Conservation (phyloP, 2,797 vertebrate species). For the Adelosebastes latens region DNA sequence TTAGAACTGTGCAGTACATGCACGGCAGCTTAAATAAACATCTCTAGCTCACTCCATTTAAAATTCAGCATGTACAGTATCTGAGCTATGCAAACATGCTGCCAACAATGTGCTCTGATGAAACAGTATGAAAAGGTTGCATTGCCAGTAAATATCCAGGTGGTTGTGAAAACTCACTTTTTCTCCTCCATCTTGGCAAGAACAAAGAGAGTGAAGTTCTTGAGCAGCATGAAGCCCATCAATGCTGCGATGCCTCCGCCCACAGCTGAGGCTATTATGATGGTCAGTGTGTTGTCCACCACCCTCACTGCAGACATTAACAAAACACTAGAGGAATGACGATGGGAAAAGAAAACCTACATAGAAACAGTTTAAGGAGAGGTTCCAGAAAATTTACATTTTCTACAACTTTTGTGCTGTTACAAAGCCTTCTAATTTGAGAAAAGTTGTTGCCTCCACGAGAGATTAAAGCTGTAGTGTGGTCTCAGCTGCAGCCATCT, state of each 20-base stretch:
- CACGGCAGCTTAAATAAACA: not conserved
- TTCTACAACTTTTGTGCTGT: not conserved
- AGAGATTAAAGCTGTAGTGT: not conserved
- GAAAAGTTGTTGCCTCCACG: not conserved
- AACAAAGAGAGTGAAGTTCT: slow-evolving; percentile 91
- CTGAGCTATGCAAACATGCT: not conserved
- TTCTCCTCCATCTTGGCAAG: slow-evolving; percentile 91
- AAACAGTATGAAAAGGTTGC: slow-evolving; percentile 26
- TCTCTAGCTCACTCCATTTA: not conserved
- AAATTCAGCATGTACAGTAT: slow-evolving; percentile 4
- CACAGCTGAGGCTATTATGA: slow-evolving; percentile 89
- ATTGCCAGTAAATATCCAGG: not conserved
- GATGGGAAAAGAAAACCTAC: not conserved
- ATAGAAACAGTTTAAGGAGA: not conserved
- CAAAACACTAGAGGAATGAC: not conserved
- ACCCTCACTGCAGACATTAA: slow-evolving; percentile 85
- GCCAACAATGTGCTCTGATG: slow-evolving; percentile 3
- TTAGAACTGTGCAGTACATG: slow-evolving; percentile 14
- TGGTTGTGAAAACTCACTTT: slow-evolving; percentile 87
- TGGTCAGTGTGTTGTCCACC: slow-evolving; percentile 92
- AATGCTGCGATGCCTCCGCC: slow-evolving; percentile 90
- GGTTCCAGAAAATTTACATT: not conserved
- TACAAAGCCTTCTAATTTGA: not conserved
- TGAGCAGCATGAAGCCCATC: slow-evolving; percentile 91
- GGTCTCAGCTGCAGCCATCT: not conserved